phyloP scores from a whole-genome alignment of 2,797 vertebrate species.

The Pantherophis vulpinus region DNA sequence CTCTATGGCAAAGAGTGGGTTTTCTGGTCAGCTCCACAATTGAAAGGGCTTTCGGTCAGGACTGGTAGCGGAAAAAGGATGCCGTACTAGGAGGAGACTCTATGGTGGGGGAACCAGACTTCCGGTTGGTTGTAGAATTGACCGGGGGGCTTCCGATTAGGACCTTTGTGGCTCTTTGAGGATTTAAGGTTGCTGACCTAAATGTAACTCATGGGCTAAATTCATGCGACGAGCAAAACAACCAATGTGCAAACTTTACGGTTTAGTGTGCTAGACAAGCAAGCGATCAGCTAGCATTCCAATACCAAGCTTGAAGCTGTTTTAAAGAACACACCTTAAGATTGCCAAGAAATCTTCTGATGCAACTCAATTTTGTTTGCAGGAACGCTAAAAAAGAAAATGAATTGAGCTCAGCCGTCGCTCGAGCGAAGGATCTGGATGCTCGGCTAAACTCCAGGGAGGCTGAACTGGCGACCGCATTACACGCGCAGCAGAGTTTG shows the following conservation, averaged over 20 bases:
- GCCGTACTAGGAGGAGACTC: no score
- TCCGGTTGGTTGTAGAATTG: no score
- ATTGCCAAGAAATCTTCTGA: neutral
- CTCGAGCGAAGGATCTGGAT: conserved; percentile 72
- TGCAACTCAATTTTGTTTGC: neutral
- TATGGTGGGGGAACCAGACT: no score
- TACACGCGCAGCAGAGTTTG: conserved; percentile 68
- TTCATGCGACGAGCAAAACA: neutral
- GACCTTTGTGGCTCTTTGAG: no score
- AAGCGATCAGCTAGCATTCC: neutral
- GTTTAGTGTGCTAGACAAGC: neutral
- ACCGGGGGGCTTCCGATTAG: no score
- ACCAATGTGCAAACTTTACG: neutral
- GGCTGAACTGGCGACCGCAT: conserved; percentile 70
- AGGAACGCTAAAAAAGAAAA: conserved; percentile 81
- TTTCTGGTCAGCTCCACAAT: no score
- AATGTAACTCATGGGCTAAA: neutral
- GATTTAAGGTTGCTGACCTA: neutral
- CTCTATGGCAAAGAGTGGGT: no score
- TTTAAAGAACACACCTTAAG: neutral
- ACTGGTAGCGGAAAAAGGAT: no score
- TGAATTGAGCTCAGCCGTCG: conserved; percentile 67
- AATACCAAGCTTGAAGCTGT: neutral
- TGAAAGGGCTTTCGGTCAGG: no score
- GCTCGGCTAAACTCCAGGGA: conserved; percentile 73